These are phyloP conservation scores for Phaenicophaeus curvirostris DNA, from an alignment of 2,797 vertebrate genomes.

Conservation along the genomic window DNA sequence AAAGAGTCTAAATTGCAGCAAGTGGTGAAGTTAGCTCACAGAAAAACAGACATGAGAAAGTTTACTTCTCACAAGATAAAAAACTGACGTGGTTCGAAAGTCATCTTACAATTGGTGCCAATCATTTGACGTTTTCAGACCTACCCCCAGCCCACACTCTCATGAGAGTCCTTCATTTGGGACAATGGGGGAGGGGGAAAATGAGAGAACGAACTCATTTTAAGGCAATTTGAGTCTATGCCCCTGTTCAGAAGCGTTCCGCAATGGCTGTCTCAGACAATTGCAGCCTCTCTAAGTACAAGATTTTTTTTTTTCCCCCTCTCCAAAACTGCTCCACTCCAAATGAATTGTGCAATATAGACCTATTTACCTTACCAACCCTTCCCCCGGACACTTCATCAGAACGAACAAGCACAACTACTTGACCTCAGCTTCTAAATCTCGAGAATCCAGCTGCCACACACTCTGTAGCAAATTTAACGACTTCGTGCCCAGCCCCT, in stretches of 20 bases:
- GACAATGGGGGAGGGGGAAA: constrained; percentile 59
- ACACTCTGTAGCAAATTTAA: background rate
- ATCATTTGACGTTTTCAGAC: constrained; percentile 72
- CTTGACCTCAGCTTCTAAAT: constrained; percentile 30
- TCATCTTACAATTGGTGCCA: constrained; percentile 64
- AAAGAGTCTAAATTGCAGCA: constrained; percentile 49
- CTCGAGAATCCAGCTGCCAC: constrained; percentile 39
- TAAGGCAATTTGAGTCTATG: background rate
- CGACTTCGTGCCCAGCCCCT: constrained; percentile 40
- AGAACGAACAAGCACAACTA: background rate
- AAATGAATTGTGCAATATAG: constrained; percentile 41
- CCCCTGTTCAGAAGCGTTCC: constrained; percentile 18
- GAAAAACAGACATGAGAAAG: constrained; percentile 66
- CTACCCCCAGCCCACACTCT: constrained; percentile 67
- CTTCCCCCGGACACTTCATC: background rate
- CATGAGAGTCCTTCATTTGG: constrained; percentile 59
- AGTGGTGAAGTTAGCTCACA: constrained; percentile 36
- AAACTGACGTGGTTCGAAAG: constrained; percentile 70
- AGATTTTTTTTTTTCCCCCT: background rate
- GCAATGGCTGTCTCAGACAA: constrained; percentile 46
- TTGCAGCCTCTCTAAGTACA: constrained; percentile 27
- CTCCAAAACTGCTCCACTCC: background rate
- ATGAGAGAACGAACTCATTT: constrained; percentile 41
- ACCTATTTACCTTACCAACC: constrained; percentile 58
- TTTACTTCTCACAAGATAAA: constrained; percentile 71